A percentile compares a stretch with the other conserved stretches of the same genome.
These are phyloP conservation scores for Heliothis virescens DNA, from an alignment of 1,140 invertebrate species.

Conservation along the genomic window DNA sequence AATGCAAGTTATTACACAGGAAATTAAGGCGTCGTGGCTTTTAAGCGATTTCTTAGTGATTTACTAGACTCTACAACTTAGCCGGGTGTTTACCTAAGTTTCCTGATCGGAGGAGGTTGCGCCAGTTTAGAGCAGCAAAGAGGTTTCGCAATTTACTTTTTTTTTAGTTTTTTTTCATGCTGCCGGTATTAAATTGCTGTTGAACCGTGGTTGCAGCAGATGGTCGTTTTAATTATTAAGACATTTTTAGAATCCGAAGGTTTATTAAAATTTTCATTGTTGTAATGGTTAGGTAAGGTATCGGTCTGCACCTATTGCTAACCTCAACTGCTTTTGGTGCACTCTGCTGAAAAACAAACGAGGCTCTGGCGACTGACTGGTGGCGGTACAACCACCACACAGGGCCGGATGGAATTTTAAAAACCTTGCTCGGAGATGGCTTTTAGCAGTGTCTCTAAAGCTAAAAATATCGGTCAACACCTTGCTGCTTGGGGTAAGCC, in stretches of 20 bases:
- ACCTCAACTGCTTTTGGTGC: too few species aligned
- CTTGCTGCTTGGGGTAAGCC: too few species aligned
- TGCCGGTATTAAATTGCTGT: background rate
- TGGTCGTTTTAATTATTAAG: background rate
- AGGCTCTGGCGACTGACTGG: too few species aligned
- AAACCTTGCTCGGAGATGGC: too few species aligned
- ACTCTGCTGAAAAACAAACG: too few species aligned
- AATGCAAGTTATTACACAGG: background rate
- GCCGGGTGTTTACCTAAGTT: background rate
- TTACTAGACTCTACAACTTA: background rate
- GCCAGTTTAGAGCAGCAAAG: background rate
- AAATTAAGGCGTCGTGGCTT: background rate
- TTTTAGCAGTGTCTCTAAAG: too few species aligned
- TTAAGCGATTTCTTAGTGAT: slow-evolving; percentile 27
- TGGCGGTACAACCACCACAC: too few species aligned
- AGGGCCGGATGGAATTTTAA: too few species aligned
- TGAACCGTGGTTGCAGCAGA: background rate
- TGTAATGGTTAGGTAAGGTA: too few species aligned
- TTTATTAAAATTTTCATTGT: background rate
- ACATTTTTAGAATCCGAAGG: background rate
- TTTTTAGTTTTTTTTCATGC: background rate
- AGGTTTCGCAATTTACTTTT: background rate
- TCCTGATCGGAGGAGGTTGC: slow-evolving; percentile 9
- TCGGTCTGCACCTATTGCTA: too few species aligned
- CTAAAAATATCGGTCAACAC: too few species aligned